phyloP scores from a whole-genome alignment of 2,888 invertebrate genomes.

The Tetragonula carbonaria region DNA sequence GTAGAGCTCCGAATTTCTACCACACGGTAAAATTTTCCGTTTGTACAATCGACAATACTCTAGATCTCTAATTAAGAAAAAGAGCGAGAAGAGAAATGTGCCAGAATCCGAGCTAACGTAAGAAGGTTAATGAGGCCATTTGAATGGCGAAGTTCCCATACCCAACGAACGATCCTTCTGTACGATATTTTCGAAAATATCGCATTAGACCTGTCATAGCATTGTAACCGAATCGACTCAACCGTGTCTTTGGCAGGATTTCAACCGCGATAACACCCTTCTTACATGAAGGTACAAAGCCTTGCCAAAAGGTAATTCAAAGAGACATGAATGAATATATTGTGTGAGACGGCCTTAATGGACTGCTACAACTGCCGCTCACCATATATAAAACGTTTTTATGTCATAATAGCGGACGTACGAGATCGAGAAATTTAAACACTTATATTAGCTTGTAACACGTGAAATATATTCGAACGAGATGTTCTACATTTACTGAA shows the following conservation, averaged over 20 bases:
- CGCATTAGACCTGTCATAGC: slow-evolving; percentile 55
- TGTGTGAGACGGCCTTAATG: slow-evolving; percentile 15
- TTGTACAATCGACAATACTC: too few species aligned
- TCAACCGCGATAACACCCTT: slow-evolving; percentile 56
- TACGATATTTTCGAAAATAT: slow-evolving; percentile 43
- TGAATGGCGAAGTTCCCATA: slow-evolving; percentile 58
- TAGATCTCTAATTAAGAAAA: too few species aligned
- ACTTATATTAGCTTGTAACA: neutral
- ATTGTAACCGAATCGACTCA: slow-evolving; percentile 56
- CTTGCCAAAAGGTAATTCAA: slow-evolving; percentile 53
- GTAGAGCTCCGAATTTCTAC: too few species aligned
- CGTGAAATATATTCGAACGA: neutral
- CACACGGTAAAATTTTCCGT: too few species aligned
- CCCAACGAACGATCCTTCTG: slow-evolving; percentile 51
- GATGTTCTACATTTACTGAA: neutral
- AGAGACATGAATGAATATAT: slow-evolving; percentile 38
- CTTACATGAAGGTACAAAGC: slow-evolving; percentile 40
- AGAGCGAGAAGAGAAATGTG: neutral
- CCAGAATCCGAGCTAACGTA: neutral
- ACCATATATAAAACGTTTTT: neutral
- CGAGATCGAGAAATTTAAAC: neutral
- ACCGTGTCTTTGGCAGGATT: slow-evolving; percentile 61
- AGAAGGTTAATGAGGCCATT: slow-evolving; percentile 24
- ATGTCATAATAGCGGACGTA: neutral
- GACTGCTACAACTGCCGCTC: neutral